Evolutionary conservation across 2,888 invertebrate species (phyloP), one percentile per base, ranked within the genome.

Genomic region (Teinopalpus imperialis): DNA sequence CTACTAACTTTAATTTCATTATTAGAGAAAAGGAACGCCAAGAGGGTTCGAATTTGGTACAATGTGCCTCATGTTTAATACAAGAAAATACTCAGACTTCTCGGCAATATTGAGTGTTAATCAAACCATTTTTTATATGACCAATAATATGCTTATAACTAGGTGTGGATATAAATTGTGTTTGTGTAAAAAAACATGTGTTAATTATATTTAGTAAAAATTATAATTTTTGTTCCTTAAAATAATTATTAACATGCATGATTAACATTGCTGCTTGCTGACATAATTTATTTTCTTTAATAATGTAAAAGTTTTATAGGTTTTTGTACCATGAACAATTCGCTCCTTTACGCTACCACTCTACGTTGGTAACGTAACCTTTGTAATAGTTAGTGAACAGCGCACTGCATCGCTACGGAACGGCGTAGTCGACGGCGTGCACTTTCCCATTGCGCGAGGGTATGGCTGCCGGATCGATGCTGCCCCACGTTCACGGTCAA

Each of bases 401-500:
- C 42, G 46, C 43, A 36, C 34, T 49, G 43, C 47, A 26, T 32
- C 8, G 34, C 20, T 31, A 51, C 46, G 41, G 45, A 44, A 32
- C 42, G 42, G 26, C 31, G 43, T 47, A 44, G 21, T 23, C 20
- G n/a, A n/a, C 34, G 65, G 62, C 63, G 60, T 69, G 74, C 68
- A 80, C 69, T 81, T 81, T 81, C 75, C 67, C 75, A 76, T 88
- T 88, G 86, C 83, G 87, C 86, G 86, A 88, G 87, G 87, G 86
- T 87, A 88, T 87, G 86, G 86, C 70, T 57, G 72, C 59, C 56
- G 68, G 80, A 86, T 85, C 86, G 81, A 85, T 86, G 71, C 80
- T 82, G 82, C 82, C 83, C 83, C 81, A 82, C 77, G 85, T 87
- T 87, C 88, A 87, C 88, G 88, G 88, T 88, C 88, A 87, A 71